Evolutionary conservation across 2,888 invertebrate species (phyloP).

Genomic region (Clusia tigrina): DNA sequence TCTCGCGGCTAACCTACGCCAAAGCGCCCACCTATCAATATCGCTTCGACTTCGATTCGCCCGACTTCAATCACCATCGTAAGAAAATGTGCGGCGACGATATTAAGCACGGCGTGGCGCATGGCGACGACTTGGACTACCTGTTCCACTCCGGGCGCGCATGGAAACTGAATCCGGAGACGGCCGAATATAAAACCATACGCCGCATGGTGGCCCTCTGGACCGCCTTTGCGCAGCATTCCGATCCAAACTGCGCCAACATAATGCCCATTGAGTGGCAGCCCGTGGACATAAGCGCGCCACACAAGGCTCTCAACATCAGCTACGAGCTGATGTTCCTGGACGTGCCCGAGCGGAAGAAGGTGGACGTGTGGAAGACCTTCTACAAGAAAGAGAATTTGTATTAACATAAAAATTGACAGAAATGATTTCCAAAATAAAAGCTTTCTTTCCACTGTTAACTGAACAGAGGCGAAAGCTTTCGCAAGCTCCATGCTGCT

Average conservation of each 20-base stretch:
- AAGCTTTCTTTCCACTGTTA: too few relatives aligned
- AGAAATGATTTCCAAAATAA: not conserved
- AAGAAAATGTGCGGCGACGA: conserved; percentile 50
- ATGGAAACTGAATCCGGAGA: conserved; percentile 36
- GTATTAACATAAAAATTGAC: conserved; percentile 6
- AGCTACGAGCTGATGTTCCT: conserved; percentile 43
- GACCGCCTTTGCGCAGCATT: conserved; percentile 54
- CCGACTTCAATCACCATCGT: conserved; percentile 53
- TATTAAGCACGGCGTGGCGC: conserved; percentile 53
- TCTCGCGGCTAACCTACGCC: conserved; percentile 47
- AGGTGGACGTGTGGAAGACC: conserved; percentile 53
- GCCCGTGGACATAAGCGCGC: conserved; percentile 40
- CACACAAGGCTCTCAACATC: conserved; percentile 53
- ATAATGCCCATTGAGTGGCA: conserved; percentile 44
- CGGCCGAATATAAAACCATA: conserved; percentile 52
- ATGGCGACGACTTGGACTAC: conserved; percentile 61
- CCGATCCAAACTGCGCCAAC: conserved; percentile 53
- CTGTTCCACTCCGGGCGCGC: conserved; percentile 49
- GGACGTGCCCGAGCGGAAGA: conserved; percentile 47
- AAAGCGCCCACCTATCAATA: conserved; percentile 55
- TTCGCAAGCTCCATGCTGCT: too few relatives aligned
- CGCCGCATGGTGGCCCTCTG: conserved; percentile 53
- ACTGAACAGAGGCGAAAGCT: too few relatives aligned
- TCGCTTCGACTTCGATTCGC: conserved; percentile 61
- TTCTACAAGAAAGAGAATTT: conserved; percentile 46